Base-by-base conservation (phyloP, 2,113 vertebrate genomes). In the Shinisaurus crocodilurus region DNA sequence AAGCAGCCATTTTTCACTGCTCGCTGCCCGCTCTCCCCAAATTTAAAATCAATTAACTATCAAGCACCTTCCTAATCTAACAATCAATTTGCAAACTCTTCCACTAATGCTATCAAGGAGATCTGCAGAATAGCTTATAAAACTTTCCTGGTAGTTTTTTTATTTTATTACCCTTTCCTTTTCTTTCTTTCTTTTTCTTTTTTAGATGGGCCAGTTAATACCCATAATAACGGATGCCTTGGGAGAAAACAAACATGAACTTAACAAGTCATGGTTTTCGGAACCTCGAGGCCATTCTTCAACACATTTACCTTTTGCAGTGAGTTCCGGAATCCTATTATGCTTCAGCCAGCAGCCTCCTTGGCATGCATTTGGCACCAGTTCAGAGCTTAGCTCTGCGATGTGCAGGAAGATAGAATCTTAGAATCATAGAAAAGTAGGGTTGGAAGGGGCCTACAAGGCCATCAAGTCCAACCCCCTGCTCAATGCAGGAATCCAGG, bases 61-160 rank as follows among this genome's bases (percentile, higher is more conserved):
- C 89, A 92, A 91, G 92, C 70, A 50, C 74, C 92, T 95, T 89
- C 43, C 94, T 95, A 93, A 96, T 96, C 92, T 95, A 92, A 95
- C 91, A 92, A 97, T 97, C 96, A 96, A 96, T 97, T 96, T 97
- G 93, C 93, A 96, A 95, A 96, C 94, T 76, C 93, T 96, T 96
- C 92, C 90, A 87, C 95, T 94, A 96, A 95, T 91, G 87, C 91
- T 92, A 89, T 95, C 94, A 96, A 94, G 95, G 96, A 94, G 85
- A 96, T 95, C 94, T 96, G 94, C 94, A 96, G 72, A 96, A 93
- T 94, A 96, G 96, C 95, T 97, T 96, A 90, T 69, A 95, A 96
- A 86, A 60, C 74, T 7, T 43, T 18, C 60, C 12, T 37, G 29
- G 7, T n/a, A n/a, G n/a, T n/a, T n/a, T n/a, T n/a, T n/a, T n/a